Base-by-base conservation (phyloP, 2,888 invertebrate species). In the Volucella zonaria region DNA sequence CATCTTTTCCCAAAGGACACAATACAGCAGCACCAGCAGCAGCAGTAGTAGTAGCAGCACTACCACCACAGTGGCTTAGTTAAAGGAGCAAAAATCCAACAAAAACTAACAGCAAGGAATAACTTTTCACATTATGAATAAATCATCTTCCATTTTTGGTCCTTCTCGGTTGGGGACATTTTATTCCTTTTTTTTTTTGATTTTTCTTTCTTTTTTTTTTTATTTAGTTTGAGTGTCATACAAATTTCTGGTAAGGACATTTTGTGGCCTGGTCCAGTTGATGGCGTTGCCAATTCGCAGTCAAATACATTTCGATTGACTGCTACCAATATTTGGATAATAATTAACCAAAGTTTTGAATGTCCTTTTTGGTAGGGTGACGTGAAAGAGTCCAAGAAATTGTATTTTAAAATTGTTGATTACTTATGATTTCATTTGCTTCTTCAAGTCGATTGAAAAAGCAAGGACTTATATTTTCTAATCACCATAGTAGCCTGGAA, bases 71-170 rank as follows among this genome's bases (percentile, higher is more conserved):
- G 83, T 75, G 75, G 70, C 75, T 75, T 78, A 59, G 70, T 77
- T 54, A 64, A 80, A 80, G 71, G 71, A 83, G 59, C 80, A 85
- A 76, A 58, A 59, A 68, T 47, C 62, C n/a, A 14, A 40, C 68
- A 67, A 76, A 68, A 74, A 79, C 61, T 56, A 40, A 42, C 54
- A 61, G 54, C 80, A 77, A 67, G 73, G 71, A 85, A 85, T 66
- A 85, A 85, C 76, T 85, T 85, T 85, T 77, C 81, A 85, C 85
- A 85, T 85, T 81, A 85, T 85, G 85, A 85, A 85, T 85, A 85
- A 85, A 85, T 85, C 85, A 85, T 85, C 81, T 85, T 85, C 81
- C 67, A 81, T 81, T 73, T 81, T 76, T 68, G 62, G 85, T 73
- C 73, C 71, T 81, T 67, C 58, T 59, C 54, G 23, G 70, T 74